Evolutionary conservation across 2,113 vertebrate species (phyloP), one percentile per base, ranked within the genome.

Genomic region (Megaceryle torquata): DNA sequence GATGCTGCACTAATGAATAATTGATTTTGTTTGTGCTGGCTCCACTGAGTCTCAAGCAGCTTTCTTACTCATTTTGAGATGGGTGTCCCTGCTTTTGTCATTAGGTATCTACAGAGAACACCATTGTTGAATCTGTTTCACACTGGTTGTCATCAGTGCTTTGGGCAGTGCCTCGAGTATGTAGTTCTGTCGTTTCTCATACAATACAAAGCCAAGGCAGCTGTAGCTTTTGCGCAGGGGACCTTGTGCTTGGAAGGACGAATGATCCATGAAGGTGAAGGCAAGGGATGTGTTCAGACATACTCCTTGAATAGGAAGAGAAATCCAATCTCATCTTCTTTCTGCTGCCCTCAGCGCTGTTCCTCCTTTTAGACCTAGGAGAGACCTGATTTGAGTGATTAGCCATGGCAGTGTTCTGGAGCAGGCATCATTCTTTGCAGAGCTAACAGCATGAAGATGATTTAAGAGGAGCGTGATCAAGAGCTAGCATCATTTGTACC

Each of bases 361-460:
- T 94, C 22, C 26, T 88, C 39, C 29, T 91, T 77, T 19, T 5
- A 83, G 82, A 61, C 57, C 57, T 81, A 15, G 29, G 82, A 78
- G 71, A 81, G 64, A 86, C 69, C 56, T 61, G 69, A 78, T 95
- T 25, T 89, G 89, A 85, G 65, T 93, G 91, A 92, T 96, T 89
- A 96, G 86, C 76, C 21, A 33, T 80, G 64, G 82, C 72, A 88
- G 33, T 81, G 43, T 84, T 93, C 89, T 92, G 91, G 81, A 92
- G 89, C 86, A 91, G 83, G 21, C 61, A 64, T 91, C 33, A 13
- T 89, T 93, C 89, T 96, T 89, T 68, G 53, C 89, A 87, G 89
- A 64, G 77, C 77, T 93, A 92, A 89, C 69, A 86, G 85, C 46
- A 29, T 53, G 75, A 86, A 82, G 75, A 71, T 78, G 82, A 90